These are phyloP conservation scores for Brachyptera risi DNA, from an alignment of 2,888 invertebrate species.

Conservation along the genomic window DNA sequence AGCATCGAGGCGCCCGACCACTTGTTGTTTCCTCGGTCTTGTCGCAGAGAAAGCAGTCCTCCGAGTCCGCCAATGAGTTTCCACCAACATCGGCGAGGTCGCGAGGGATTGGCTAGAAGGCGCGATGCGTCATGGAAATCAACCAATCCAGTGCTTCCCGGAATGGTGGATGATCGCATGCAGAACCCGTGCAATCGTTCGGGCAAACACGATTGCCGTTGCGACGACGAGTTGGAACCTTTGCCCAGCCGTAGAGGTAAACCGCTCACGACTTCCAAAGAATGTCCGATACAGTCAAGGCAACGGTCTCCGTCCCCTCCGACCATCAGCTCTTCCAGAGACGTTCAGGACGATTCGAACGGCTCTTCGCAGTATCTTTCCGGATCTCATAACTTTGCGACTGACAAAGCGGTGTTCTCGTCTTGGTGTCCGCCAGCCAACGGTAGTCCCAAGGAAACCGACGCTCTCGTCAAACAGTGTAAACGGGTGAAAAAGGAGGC, in stretches of 20 bases:
- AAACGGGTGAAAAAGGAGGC: slow-evolving; percentile 38
- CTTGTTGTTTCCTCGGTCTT: slow-evolving; percentile 36
- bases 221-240: slow-evolving; percentile 57
- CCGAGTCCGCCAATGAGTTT: slow-evolving; percentile 27
- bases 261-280: not conserved
- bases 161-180: slow-evolving; percentile 62
- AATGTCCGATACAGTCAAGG: not conserved
- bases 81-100: slow-evolving; percentile 28
- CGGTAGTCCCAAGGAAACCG: no score
- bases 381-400: not conserved
- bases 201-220: slow-evolving; percentile 73
- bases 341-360: not conserved
- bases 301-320: no score
- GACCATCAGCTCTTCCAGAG: no score
- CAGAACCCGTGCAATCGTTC: slow-evolving; percentile 65
- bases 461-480: no score
- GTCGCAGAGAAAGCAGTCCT: slow-evolving; percentile 27
- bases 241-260: not conserved
- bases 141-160: not conserved
- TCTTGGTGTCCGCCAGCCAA: not conserved
- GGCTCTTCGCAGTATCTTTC: not conserved
- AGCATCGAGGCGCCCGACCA: slow-evolving; percentile 41
- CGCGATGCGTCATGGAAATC: slow-evolving; percentile 26
- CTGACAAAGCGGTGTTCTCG: not conserved
- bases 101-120: slow-evolving; percentile 35